Percentiles rank a stretch among this genome's conserved stretches.
phyloP scores from a whole-genome alignment of 92 coral and sea anemone genomes.

The Epizoanthus rinbou region DNA sequence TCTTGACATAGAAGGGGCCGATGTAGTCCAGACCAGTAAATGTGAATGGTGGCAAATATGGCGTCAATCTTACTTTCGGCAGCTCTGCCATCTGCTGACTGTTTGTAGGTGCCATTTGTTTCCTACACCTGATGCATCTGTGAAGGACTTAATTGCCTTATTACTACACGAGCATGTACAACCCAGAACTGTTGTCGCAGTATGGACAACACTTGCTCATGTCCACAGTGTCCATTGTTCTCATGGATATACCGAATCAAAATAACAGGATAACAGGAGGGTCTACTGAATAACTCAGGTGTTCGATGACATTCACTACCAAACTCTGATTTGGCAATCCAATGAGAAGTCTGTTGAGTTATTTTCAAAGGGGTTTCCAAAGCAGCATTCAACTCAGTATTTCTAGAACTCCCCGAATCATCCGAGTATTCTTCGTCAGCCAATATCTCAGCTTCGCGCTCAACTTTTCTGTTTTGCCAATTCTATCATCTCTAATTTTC shows the following conservation, averaged over 20 bases:
- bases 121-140: background rate
- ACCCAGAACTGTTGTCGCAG: slow-evolving; percentile 47
- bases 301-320: no score
- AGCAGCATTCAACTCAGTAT: no score
- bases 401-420: no score
- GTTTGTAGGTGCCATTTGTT: background rate
- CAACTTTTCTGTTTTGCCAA: no score
- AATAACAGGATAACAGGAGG: no score
- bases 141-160: slow-evolving; percentile 9
- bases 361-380: no score
- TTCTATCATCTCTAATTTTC: no score
- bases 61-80: slow-evolving; percentile 37
- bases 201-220: slow-evolving; percentile 54
- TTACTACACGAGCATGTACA: slow-evolving; percentile 18
- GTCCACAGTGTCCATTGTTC: slow-evolving; percentile 55
- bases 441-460: no score
- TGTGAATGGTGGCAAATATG: slow-evolving; percentile 20
- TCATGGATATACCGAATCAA: slow-evolving; percentile 54
- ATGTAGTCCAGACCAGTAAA: slow-evolving; percentile 34
- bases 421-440: no score
- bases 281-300: no score
- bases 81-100: slow-evolving; percentile 30
- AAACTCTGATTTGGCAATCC: no score
- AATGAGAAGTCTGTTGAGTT: no score
- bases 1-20: slow-evolving; percentile 31